Conservation (phyloP, 2,113 vertebrate genomes). For the Bubalus kerabau region DNA sequence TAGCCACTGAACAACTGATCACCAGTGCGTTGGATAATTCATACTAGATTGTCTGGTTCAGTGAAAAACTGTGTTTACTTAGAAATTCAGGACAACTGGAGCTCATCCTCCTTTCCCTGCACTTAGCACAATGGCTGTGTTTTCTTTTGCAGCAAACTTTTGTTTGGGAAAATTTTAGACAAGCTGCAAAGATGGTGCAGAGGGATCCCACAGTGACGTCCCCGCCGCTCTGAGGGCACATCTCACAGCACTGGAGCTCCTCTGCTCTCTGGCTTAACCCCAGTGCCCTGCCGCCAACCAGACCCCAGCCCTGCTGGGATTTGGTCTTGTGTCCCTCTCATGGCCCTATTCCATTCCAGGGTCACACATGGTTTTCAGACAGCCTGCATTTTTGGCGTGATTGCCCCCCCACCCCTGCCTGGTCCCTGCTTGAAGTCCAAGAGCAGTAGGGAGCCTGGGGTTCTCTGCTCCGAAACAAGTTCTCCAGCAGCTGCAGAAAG, state of each 20-base stretch:
- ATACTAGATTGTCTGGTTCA: not conserved
- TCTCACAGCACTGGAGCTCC: rapidly evolving
- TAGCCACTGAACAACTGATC: not conserved
- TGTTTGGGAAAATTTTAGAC: not conserved
- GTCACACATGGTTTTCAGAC: too few relatives aligned
- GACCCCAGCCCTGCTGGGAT: rapidly evolving
- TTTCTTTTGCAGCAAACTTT: not conserved
- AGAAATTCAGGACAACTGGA: too few relatives aligned
- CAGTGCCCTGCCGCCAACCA: rapidly evolving
- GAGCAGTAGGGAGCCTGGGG: too few relatives aligned
- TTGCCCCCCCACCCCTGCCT: not conserved
- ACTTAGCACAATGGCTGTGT: not conserved
- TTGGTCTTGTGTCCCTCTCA: not conserved
- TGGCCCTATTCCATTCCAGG: not conserved
- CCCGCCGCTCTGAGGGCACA: rapidly evolving
- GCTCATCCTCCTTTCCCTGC: not conserved
- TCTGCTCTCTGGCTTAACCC: rapidly evolving
- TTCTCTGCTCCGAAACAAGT: rapidly evolving
- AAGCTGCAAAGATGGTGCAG: rapidly evolving
- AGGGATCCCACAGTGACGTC: rapidly evolving
- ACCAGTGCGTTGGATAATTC: rapidly evolving
- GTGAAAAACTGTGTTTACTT: not conserved
- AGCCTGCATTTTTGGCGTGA: rapidly evolving
- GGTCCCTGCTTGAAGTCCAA: not conserved
- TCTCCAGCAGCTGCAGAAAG: not conserved